A percentile compares a stretch with the other conserved stretches of the same genome.
phyloP scores from a whole-genome alignment of 2,113 vertebrate species.

The Oreochromis niloticus region DNA sequence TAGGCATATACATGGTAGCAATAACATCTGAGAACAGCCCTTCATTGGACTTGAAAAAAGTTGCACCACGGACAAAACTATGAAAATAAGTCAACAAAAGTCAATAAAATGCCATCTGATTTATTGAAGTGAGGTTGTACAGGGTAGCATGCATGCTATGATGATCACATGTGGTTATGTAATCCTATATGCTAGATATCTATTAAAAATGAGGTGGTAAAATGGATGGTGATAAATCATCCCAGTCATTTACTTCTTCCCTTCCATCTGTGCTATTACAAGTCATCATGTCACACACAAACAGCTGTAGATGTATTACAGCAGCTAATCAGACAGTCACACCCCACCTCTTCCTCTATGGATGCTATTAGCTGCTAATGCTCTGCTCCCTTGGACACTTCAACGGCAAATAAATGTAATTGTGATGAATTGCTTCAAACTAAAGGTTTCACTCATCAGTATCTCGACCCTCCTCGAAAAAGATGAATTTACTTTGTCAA shows the following conservation, averaged over 20 bases:
- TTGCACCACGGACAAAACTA: background rate
- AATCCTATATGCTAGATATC: background rate
- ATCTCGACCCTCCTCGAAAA: slow-evolving; percentile 8
- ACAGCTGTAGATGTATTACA: slow-evolving; percentile 8
- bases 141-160: background rate
- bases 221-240: background rate
- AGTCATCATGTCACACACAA: background rate
- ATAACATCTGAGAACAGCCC: background rate
- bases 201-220: background rate
- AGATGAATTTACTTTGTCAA: slow-evolving; percentile 60
- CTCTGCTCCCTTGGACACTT: background rate
- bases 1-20: background rate
- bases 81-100: background rate
- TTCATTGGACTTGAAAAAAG: background rate
- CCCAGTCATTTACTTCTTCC: background rate
- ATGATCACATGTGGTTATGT: background rate
- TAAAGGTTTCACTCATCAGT: slow-evolving; percentile 31
- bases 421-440: slow-evolving; percentile 53
- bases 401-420: slow-evolving; percentile 16
- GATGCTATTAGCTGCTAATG: slow-evolving; percentile 9
- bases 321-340: slow-evolving; percentile 4
- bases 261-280: background rate
- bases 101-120: background rate
- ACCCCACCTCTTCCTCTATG: background rate
- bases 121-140: background rate